phyloP scores from a whole-genome alignment of 1,140 invertebrate genomes.

The Achroia grisella region DNA sequence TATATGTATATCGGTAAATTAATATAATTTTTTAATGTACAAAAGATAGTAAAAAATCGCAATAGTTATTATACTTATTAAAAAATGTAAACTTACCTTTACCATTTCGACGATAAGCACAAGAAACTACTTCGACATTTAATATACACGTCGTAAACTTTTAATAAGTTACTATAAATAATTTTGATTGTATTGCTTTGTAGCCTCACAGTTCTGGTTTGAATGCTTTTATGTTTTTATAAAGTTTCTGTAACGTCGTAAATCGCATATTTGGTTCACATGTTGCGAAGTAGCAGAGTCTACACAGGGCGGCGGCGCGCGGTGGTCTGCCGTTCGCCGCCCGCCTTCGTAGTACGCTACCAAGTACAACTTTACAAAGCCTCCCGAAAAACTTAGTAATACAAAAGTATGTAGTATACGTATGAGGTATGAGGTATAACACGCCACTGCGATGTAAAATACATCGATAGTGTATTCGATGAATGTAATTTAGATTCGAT shows the following conservation, averaged over 20 bases:
- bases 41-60: too few species aligned
- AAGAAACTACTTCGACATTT: conserved; percentile 6
- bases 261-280: conserved; percentile 25
- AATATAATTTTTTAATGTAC: too few species aligned
- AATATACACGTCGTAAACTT: conserved; percentile 8
- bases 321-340: conserved; percentile 35
- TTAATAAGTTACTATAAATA: too few species aligned
- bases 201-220: conserved; percentile 14
- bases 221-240: conserved; percentile 10
- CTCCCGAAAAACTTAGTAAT: conserved; percentile 18
- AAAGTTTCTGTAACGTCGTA: conserved; percentile 26
- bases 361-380: not conserved
- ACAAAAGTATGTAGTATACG: not conserved
- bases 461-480: too few species aligned
- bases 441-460: too few species aligned
- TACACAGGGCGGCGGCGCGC: conserved; percentile 30
- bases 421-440: too few species aligned
- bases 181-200: conserved; percentile 36
- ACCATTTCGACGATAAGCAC: conserved; percentile 4
- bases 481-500: too few species aligned
- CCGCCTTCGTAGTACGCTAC: conserved; percentile 25
- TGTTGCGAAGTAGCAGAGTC: conserved; percentile 23
- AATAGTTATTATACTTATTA: too few species aligned
- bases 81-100: conserved; percentile 2
- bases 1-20: too few species aligned